Evolutionary conservation across 2,113 vertebrate species (phyloP), one percentile per base, ranked within the genome.

Genomic region (Verasper variegatus): DNA sequence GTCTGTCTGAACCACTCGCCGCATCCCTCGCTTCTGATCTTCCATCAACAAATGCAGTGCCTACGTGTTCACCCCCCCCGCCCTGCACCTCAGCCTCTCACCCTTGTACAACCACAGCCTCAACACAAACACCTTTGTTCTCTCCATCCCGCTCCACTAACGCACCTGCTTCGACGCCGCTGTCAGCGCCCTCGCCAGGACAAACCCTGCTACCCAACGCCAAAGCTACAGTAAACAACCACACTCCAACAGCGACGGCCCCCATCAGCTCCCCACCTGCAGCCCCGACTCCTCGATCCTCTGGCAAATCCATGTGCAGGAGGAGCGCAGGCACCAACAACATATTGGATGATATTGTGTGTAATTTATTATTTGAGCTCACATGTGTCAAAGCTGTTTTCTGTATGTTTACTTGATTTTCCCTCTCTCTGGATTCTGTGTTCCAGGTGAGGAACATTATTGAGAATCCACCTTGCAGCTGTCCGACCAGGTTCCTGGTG

Each of bases 381-480:
- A 21, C 24, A 63, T 2, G 37, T n/a, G 11, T 31, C 26, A 24
- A 67, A 26, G 3, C 4, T 55, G 7, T 15, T 14, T 3, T 11
- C 1, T 27, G 15, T 24, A 21, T 18, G 13, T 45, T 0, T 6
- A 40, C 7, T 66, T 68, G 3, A 47, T 60, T 51, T 68, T 17
- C 27, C 1, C 13, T n/a, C 4, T 64, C 5, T 80, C 26, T 82
- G 10, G 83, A 24, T 68, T 68, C 31, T 31, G 24, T 64, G 12
- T 20, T 92, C 64, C 72, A 99, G 98, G 97, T 99, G 55, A 96
- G 96, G 88, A 95, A 95, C 74, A 98, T 99, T 85, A 96, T 95
- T 68, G 96, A 98, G 92, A 96, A 97, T 62, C 96, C 96, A 2
- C 96, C 97, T 63, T 99, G 98, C 90, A 96, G 96, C 90, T 99